A percentile compares a stretch with the other conserved stretches of the same genome.
Evolutionary conservation across 2,113 vertebrate species (phyloP).

Genomic region (Menura novaehollandiae): DNA sequence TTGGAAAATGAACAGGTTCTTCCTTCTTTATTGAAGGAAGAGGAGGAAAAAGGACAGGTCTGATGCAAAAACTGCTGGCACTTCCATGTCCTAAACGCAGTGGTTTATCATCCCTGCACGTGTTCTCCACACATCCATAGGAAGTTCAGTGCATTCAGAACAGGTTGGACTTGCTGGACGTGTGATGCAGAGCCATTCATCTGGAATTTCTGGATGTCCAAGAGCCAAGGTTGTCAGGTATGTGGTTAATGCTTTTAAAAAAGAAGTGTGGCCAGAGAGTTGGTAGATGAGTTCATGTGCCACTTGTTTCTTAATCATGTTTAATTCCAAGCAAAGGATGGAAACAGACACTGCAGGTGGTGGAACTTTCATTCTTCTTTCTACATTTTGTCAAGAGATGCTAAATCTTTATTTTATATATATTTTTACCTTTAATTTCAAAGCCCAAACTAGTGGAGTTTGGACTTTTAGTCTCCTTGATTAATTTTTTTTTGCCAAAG

Average conservation of each 20-base stretch:
- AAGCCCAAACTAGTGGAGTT: neutral
- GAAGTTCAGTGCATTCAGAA: neutral
- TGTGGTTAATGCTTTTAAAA: neutral
- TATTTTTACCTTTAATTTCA: neutral
- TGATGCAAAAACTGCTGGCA: neutral
- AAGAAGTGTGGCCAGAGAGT: neutral
- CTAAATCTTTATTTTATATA: neutral
- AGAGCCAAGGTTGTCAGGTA: neutral
- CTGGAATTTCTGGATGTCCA: conserved; percentile 1
- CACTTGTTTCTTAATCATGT: neutral
- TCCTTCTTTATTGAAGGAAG: neutral
- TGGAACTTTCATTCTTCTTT: neutral
- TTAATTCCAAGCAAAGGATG: neutral
- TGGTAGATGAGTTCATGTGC: neutral
- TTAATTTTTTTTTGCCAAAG: neutral
- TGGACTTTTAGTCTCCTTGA: neutral
- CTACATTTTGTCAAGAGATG: neutral
- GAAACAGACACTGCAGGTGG: neutral
- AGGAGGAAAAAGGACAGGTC: neutral
- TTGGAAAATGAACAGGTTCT: neutral
- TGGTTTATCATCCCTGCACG: neutral
- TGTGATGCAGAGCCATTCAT: neutral
- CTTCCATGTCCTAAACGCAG: neutral
- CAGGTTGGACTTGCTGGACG: conserved; percentile 4
- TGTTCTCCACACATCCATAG: neutral